These are phyloP conservation scores for Drosophila emarginata DNA, from an alignment of 2,888 invertebrate genomes.

Conservation along the genomic window DNA sequence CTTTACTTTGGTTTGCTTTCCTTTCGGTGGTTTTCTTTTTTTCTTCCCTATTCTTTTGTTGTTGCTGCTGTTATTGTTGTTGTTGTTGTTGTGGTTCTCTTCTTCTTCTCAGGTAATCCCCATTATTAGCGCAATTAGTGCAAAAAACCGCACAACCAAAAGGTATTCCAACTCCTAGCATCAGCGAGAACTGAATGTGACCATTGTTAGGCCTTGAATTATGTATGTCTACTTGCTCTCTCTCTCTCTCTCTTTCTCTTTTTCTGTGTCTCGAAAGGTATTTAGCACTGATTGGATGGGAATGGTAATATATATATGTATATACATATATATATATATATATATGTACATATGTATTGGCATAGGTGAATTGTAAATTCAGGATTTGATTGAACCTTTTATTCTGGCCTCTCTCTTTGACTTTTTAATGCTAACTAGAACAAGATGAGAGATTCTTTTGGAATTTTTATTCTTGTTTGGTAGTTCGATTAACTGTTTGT, in stretches of 20 bases:
- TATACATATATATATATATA: slow-evolving; percentile 21
- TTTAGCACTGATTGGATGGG: slow-evolving; percentile 70
- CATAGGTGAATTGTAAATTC: neutral
- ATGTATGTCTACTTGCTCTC: slow-evolving; percentile 21
- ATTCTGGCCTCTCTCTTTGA: too few species aligned
- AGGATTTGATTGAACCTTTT: too few species aligned
- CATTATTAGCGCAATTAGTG: slow-evolving; percentile 76
- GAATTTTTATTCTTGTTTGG: too few species aligned
- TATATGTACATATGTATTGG: slow-evolving; percentile 14
- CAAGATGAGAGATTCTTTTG: too few species aligned
- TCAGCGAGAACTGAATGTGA: slow-evolving; percentile 24
- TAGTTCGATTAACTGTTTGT: too few species aligned
- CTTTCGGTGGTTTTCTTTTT: slow-evolving; percentile 30
- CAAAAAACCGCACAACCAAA: slow-evolving; percentile 22
- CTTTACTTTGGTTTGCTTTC: slow-evolving; percentile 23
- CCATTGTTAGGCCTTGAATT: slow-evolving; percentile 59
- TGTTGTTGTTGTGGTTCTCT: slow-evolving; percentile 20
- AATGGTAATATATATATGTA: slow-evolving; percentile 45
- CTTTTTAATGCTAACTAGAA: too few species aligned
- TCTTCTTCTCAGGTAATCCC: slow-evolving; percentile 61
- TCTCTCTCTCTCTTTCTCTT: slow-evolving; percentile 23
- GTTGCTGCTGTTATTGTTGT: slow-evolving; percentile 11
- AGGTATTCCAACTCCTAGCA: slow-evolving; percentile 27
- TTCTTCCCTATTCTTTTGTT: neutral
- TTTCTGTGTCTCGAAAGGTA: slow-evolving; percentile 37